Evolutionary conservation across 2,113 vertebrate genomes (phyloP).

Genomic region (Chelonoidis abingdonii): DNA sequence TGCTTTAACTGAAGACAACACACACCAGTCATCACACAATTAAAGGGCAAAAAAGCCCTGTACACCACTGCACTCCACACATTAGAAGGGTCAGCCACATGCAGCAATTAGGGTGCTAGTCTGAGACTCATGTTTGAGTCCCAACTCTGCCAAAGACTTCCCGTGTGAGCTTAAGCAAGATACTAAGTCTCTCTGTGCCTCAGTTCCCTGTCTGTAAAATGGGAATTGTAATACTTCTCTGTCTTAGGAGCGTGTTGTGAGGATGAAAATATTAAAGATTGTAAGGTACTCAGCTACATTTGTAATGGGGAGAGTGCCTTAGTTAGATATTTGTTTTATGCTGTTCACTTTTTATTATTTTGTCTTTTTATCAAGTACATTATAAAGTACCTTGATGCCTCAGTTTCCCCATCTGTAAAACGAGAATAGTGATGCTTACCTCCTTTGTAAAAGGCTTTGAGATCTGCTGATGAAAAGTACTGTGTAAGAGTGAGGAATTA

Average conservation of each 20-base stretch:
- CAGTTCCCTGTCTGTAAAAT: not conserved
- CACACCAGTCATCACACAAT: not conserved
- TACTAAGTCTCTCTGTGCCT: not conserved
- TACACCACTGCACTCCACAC: not conserved
- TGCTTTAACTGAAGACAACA: not conserved
- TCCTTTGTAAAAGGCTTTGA: too few species aligned
- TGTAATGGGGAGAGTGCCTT: not conserved
- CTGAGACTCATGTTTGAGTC: not conserved
- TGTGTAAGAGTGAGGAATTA: too few species aligned
- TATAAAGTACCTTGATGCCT: too few species aligned
- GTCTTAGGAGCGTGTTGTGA: not conserved
- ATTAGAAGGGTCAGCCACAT: not conserved
- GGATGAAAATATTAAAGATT: not conserved
- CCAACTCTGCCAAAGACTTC: not conserved
- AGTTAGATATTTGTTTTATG: not conserved
- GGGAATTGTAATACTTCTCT: not conserved
- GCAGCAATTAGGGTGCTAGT: not conserved
- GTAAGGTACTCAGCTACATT: not conserved
- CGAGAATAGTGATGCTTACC: too few species aligned
- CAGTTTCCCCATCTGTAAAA: too few species aligned
- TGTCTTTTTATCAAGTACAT: not conserved
- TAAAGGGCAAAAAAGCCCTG: not conserved
- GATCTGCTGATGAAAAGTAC: too few species aligned
- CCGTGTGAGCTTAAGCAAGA: not conserved
- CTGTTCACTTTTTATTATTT: not conserved